Evolutionary conservation across 2,113 vertebrate species (phyloP).

Genomic region (mouse (Mus musculus)): DNA sequence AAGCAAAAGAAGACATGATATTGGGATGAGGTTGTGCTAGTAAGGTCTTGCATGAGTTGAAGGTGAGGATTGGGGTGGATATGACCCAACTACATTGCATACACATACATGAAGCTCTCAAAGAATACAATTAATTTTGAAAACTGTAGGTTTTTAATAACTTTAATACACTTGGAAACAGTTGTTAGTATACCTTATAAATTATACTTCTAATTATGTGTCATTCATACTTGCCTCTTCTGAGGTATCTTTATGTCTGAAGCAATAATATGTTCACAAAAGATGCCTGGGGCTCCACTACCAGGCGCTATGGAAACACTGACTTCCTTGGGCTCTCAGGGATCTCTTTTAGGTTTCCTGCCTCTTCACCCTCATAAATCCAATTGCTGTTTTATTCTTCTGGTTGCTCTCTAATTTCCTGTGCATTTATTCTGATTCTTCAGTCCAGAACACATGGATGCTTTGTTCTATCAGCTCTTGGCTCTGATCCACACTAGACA

Average conservation of each 20-base stretch:
- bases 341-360: not conserved
- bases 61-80: not conserved
- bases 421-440: not conserved
- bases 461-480: not conserved
- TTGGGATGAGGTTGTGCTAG: not conserved
- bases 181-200: not conserved
- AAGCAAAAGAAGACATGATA: not conserved
- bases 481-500: not conserved
- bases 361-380: not conserved
- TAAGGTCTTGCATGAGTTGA: too few species aligned
- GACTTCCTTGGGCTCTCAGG: not conserved
- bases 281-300: not conserved
- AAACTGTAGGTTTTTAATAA: not conserved
- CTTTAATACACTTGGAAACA: not conserved
- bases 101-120: not conserved
- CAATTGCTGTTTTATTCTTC: not conserved
- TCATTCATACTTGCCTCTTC: not conserved
- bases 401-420: not conserved
- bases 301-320: not conserved
- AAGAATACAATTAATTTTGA: not conserved
- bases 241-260: not conserved
- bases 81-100: not conserved
- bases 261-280: not conserved
- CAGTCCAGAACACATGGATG: not conserved
- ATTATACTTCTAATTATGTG: not conserved